Conservation (phyloP, 2,113 vertebrate genomes). For the Pedetes capensis region DNA sequence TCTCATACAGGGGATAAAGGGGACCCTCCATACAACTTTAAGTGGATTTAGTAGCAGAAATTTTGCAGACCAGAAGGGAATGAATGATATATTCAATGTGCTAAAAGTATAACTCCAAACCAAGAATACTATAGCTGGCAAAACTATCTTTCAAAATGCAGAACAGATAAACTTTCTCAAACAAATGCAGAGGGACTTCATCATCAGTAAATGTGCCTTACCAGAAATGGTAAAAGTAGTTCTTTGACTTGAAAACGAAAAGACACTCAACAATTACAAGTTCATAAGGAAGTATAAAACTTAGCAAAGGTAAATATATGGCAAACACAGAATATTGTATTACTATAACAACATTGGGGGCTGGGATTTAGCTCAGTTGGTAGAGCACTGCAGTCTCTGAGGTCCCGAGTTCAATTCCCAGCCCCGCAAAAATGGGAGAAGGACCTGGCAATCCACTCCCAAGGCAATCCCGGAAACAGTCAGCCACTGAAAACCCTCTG, state of each 20-base stretch:
- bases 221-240: neutral
- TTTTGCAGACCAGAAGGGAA: no score
- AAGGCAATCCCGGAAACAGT: no score
- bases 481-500: no score
- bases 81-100: neutral
- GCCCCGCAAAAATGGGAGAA: no score
- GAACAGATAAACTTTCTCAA: no score
- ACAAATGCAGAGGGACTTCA: no score
- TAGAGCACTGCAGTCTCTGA: no score
- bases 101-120: neutral
- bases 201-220: no score
- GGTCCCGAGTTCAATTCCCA: no score
- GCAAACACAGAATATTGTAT: neutral
- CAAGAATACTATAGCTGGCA: neutral
- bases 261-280: neutral
- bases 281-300: neutral
- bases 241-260: neutral
- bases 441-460: no score
- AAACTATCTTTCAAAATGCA: no score
- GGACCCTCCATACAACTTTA: neutral
- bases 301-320: neutral
- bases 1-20: neutral
- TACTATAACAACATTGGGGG: neutral
- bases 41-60: neutral
- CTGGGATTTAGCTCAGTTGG: no score